phyloP scores from a whole-genome alignment of 37 sponge, comb jelly and placozoan species.

The Halisarca cf. caerulea region DNA sequence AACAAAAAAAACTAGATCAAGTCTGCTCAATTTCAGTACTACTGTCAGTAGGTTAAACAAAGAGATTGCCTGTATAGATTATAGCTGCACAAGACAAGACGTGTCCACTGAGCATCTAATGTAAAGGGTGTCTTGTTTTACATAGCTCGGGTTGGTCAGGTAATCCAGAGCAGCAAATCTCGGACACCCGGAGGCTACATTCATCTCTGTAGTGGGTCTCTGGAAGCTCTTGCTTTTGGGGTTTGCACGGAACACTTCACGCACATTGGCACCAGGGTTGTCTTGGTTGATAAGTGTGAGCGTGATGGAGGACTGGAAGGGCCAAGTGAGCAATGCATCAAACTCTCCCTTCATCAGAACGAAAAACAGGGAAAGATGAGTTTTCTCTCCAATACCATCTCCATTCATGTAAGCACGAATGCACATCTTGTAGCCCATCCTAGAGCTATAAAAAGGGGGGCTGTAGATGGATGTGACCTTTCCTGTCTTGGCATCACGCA shows the following conservation, averaged over 20 bases:
- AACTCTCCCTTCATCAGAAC: constrained; percentile 75
- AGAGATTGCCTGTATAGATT: too few relatives aligned
- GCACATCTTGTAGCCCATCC: constrained; percentile 90
- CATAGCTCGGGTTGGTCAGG: constrained; percentile 54
- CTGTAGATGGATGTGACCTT: constrained; percentile 70
- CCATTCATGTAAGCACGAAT: constrained; percentile 81
- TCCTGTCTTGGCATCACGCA: constrained; percentile 68
- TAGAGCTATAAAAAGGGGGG: constrained; percentile 77
- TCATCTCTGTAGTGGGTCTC: constrained; percentile 58
- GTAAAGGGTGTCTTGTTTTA: constrained; percentile 67
- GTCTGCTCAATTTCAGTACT: too few relatives aligned
- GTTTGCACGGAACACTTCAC: constrained; percentile 23
- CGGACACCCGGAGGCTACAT: constrained; percentile 77
- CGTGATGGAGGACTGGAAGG: constrained; percentile 2
- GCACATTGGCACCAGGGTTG: background rate
- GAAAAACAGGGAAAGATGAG: constrained; percentile 79
- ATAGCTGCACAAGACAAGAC: too few relatives aligned
- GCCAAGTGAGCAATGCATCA: constrained; percentile 23
- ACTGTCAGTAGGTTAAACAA: too few relatives aligned
- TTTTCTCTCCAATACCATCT: constrained; percentile 78
- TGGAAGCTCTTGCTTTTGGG: constrained; percentile 43
- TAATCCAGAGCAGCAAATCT: constrained; percentile 50
- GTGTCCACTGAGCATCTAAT: constrained; percentile 70
- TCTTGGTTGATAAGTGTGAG: constrained; percentile 12
- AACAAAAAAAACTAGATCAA: too few relatives aligned